Evolutionary conservation across 2,113 vertebrate species (phyloP), one percentile per base, ranked within the genome.

Genomic region (Nothoprocta pentlandii): DNA sequence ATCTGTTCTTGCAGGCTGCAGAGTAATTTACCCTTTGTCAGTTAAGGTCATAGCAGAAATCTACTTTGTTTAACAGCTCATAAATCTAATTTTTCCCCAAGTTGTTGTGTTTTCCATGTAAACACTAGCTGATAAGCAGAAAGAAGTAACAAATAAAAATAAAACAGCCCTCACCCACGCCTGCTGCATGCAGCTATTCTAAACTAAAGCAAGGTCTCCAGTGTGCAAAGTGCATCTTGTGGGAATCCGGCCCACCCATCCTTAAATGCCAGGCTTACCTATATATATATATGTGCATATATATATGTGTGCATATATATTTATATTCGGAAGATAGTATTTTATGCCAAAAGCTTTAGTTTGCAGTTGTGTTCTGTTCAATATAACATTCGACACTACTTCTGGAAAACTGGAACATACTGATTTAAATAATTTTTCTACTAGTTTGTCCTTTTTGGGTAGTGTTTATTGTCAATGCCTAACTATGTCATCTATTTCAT

Each of bases 21-120:
- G 56, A 93, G 81, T 76, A 88, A 87, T 95, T 97, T 95, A 83
- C 49, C 89, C 3, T 47, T 86, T 92, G 84, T 92, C 91, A 94
- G 79, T 44, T 64, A 54, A 97, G 94, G 93, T 95, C 94, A 93
- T 49, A 93, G 84, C 77, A 95, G 95, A 96, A 93, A 64, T 59
- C 49, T 92, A 76, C 39, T 56, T 81, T 88, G 75, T 49, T 96
- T 91, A 94, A 79, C 79, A 80, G 67, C 68, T 84, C 56, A 79
- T 86, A 80, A 84, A 91, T 88, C 54, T 82, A 10, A n/a, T 91
- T 87, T 90, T 9, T 32, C 25, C 5, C 34, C 51, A 19, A 6
- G 1, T 28, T 25, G 12, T 21, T 42, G 15, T 63, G 10, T 84
- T 90, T 80, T 84, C 77, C 88, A 89, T 59, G 47, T 71, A 82